These are phyloP conservation scores for Ciona savignyi DNA, from an alignment of 23 tunicate species.

Conservation along the genomic window DNA sequence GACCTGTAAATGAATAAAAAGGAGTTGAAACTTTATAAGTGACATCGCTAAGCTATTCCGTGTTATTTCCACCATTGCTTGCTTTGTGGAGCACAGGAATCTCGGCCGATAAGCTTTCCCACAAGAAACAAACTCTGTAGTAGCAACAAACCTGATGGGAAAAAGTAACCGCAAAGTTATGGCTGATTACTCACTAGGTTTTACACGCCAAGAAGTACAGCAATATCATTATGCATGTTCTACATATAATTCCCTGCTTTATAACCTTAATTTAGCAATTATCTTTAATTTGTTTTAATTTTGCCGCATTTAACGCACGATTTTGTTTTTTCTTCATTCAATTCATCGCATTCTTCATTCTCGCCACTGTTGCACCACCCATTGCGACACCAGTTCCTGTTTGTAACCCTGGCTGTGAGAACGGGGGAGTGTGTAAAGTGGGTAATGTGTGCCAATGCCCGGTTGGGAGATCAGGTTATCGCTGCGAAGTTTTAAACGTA, in stretches of 20 bases:
- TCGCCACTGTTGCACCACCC: not conserved
- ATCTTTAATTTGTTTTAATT: too few relatives aligned
- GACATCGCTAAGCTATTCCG: too few relatives aligned
- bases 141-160: not conserved
- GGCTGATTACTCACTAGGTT: not conserved
- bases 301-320: not conserved
- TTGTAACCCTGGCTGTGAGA: conserved; percentile 25
- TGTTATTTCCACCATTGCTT: too few relatives aligned
- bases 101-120: not conserved
- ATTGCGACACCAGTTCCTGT: conserved; percentile 1
- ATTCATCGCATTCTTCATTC: too few relatives aligned
- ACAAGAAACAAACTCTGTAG: not conserved
- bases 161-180: not conserved
- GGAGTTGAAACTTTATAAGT: too few relatives aligned
- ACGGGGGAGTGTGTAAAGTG: conserved; percentile 23
- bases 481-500: conserved; percentile 16
- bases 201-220: too few relatives aligned
- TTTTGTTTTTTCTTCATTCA: not conserved
- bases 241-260: too few relatives aligned
- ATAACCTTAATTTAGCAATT: too few relatives aligned
- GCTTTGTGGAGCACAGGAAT: not conserved
- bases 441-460: conserved; percentile 25
- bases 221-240: too few relatives aligned
- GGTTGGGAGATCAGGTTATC: conserved; percentile 5
- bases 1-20: too few relatives aligned